Conservation (phyloP, 2,113 vertebrate species). For the Lepisosteus oculatus region DNA sequence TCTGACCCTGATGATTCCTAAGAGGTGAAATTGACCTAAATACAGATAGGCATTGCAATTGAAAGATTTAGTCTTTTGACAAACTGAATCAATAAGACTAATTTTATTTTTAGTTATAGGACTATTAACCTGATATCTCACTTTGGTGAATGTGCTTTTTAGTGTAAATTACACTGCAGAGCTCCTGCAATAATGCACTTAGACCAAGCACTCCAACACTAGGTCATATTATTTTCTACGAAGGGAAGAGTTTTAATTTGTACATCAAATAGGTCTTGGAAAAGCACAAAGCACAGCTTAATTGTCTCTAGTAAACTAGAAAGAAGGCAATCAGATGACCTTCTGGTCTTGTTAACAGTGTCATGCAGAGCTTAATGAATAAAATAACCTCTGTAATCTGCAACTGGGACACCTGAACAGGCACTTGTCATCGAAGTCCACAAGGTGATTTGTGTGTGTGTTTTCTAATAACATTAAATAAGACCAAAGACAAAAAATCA, state of each 20-base stretch:
- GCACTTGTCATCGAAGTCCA: too few relatives aligned
- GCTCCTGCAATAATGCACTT: conserved; percentile 1
- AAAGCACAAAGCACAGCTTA: conserved; percentile 50
- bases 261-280: conserved; percentile 58
- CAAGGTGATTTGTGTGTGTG: too few relatives aligned
- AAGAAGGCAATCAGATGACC: not conserved
- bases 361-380: not conserved
- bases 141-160: not conserved
- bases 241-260: conserved; percentile 49
- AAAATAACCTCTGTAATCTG: not conserved
- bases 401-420: too few relatives aligned
- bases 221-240: not conserved
- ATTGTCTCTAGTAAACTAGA: conserved; percentile 50
- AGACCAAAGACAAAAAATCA: too few relatives aligned
- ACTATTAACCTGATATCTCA: conserved; percentile 4
- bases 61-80: conserved; percentile 2
- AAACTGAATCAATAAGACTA: conserved; percentile 2
- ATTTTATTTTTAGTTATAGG: conserved; percentile 5
- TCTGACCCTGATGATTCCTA: not conserved
- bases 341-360: not conserved
- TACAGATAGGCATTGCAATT: not conserved
- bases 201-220: not conserved
- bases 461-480: too few relatives aligned
- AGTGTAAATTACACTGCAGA: conserved; percentile 1
- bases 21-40: not conserved